phyloP scores from a whole-genome alignment of 2,797 vertebrate species.

The Enteromius paludinosus region DNA sequence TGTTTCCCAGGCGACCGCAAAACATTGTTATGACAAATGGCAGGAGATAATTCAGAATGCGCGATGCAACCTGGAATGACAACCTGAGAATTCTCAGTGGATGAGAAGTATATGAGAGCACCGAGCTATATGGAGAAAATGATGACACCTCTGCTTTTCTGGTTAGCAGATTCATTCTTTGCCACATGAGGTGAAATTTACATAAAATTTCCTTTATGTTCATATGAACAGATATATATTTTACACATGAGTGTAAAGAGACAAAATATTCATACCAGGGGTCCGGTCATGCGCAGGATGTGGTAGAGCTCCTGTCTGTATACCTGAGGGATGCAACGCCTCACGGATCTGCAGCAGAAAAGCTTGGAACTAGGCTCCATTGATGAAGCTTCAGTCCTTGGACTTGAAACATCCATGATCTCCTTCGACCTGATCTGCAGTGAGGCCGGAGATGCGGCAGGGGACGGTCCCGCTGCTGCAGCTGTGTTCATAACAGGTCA shows the following conservation, averaged over 20 bases:
- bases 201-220: background rate
- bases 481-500: slow-evolving; percentile 47
- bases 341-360: slow-evolving; percentile 68
- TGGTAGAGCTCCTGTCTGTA: slow-evolving; percentile 77
- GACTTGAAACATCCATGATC: slow-evolving; percentile 49
- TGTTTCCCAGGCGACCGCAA: slow-evolving; percentile 78
- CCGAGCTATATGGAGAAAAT: background rate
- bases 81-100: slow-evolving; percentile 24
- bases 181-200: background rate
- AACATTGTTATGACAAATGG: slow-evolving; percentile 79
- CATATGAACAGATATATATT: background rate
- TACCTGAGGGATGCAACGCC: slow-evolving; percentile 63
- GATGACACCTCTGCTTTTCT: background rate
- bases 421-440: slow-evolving; percentile 24
- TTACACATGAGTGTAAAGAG: slow-evolving; percentile 2
- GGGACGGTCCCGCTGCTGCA: slow-evolving; percentile 18
- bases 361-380: slow-evolving; percentile 58
- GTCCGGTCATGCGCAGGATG: slow-evolving; percentile 76
- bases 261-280: slow-evolving; percentile 72
- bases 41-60: slow-evolving; percentile 73
- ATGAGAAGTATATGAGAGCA: slow-evolving; percentile 15
- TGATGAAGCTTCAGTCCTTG: slow-evolving; percentile 45
- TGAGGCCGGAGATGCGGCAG: slow-evolving; percentile 9
- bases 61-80: slow-evolving; percentile 71
- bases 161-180: background rate